A percentile compares a stretch with the other conserved stretches of the same genome.
phyloP scores from a whole-genome alignment of 2,797 vertebrate species.

The Diplodus sargus region DNA sequence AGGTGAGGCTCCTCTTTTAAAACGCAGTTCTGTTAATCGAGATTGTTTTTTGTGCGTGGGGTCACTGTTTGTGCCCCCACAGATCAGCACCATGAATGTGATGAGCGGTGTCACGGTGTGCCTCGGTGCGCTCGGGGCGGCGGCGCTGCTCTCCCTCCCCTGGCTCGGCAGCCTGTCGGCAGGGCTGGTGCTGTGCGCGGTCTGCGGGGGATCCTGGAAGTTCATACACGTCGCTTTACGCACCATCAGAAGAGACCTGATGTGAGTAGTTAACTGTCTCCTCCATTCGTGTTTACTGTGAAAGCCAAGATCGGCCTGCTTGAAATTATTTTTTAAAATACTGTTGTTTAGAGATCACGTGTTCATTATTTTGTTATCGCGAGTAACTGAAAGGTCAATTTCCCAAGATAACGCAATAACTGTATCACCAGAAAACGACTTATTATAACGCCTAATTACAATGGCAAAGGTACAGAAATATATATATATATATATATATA shows the following conservation, averaged over 20 bases:
- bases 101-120: slow-evolving; percentile 40
- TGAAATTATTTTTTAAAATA: too few species aligned
- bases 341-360: too few species aligned
- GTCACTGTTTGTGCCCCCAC: slow-evolving; percentile 19
- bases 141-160: slow-evolving; percentile 75
- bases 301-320: too few species aligned
- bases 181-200: slow-evolving; percentile 80
- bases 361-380: too few species aligned
- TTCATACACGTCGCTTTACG: slow-evolving; percentile 82
- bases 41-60: background rate
- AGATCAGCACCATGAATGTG: slow-evolving; percentile 61
- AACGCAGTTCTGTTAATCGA: background rate
- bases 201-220: slow-evolving; percentile 81
- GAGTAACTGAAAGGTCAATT: too few species aligned
- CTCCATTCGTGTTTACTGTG: too few species aligned
- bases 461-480: too few species aligned
- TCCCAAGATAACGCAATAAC: too few species aligned
- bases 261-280: slow-evolving; percentile 76
- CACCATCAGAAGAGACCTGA: slow-evolving; percentile 87
- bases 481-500: too few species aligned
- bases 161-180: slow-evolving; percentile 84
- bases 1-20: slow-evolving; percentile 40
- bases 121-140: slow-evolving; percentile 77
- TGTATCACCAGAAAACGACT: too few species aligned
- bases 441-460: too few species aligned